A percentile compares a stretch with the other conserved stretches of the same genome.
Conservation (phyloP, 1,140 invertebrate genomes). For the Brachystomella parvula region DNA sequence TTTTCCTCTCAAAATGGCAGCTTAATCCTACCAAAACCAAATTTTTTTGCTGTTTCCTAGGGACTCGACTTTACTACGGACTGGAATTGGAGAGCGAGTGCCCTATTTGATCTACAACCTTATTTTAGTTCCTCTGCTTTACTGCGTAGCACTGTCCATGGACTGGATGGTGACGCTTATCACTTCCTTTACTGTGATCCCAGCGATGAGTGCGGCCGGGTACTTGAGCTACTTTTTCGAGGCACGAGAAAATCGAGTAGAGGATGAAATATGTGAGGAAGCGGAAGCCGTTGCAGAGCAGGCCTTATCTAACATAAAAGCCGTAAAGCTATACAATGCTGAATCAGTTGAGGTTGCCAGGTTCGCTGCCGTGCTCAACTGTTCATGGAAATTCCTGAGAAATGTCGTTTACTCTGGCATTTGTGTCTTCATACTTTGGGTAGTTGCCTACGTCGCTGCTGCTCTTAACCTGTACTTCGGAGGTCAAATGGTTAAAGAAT, state of each 20-base stretch:
- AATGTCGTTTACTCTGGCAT: background rate
- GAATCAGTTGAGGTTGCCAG: background rate
- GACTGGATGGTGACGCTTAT: background rate
- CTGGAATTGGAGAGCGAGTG: constrained; percentile 12
- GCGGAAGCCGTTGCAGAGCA: constrained; percentile 13
- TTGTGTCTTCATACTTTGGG: background rate
- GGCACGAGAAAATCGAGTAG: background rate
- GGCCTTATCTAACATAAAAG: constrained; percentile 17
- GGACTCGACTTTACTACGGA: background rate
- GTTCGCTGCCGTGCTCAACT: background rate
- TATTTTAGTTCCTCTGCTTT: background rate
- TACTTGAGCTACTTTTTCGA: constrained; percentile 4
- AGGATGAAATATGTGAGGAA: background rate
- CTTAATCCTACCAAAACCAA: too few relatives aligned
- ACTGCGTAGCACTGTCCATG: background rate
- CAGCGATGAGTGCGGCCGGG: background rate
- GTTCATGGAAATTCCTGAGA: background rate
- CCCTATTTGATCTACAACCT: background rate
- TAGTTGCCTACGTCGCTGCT: background rate
- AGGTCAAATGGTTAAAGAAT: background rate
- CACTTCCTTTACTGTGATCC: background rate
- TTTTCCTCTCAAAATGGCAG: background rate
- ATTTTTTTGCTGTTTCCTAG: background rate
- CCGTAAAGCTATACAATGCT: constrained; percentile 12
- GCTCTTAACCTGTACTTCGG: background rate